Evolutionary conservation across 2,113 vertebrate genomes (phyloP).

Genomic region (Aegotheles bennettii): DNA sequence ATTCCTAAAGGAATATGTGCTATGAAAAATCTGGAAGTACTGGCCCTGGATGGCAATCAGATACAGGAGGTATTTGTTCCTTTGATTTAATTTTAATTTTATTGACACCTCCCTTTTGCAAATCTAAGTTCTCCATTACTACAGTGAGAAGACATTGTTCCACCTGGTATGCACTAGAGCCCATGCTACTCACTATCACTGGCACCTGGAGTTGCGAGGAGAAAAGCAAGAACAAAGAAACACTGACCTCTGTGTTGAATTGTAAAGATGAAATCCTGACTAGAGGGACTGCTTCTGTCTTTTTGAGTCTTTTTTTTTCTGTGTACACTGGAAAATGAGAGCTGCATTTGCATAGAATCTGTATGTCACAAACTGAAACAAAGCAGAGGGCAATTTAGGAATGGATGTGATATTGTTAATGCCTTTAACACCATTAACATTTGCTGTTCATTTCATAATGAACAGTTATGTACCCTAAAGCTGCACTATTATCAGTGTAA

Average conservation of each 20-base stretch:
- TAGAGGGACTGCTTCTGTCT: neutral
- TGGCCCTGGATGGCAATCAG: slow-evolving; percentile 65
- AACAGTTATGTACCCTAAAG: neutral
- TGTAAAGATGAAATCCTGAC: neutral
- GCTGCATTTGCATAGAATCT: neutral
- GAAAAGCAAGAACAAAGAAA: neutral
- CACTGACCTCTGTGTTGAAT: neutral
- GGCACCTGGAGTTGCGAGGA: neutral
- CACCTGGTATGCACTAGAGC: neutral
- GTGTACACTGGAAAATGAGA: neutral
- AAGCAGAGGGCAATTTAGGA: neutral
- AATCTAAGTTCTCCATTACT: neutral
- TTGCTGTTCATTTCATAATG: neutral
- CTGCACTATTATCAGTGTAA: neutral
- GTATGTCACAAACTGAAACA: neutral
- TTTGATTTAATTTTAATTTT: neutral
- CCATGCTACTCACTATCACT: neutral
- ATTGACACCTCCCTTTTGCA: neutral
- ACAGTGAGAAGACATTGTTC: neutral
- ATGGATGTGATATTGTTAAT: neutral
- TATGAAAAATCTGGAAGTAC: slow-evolving; percentile 50
- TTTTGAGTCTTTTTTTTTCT: neutral
- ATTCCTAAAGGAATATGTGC: slow-evolving; percentile 10
- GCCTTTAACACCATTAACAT: neutral
- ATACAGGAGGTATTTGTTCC: slow-evolving; percentile 51